Percentiles rank a stretch among this genome's conserved stretches.
phyloP scores from a whole-genome alignment of 2,888 invertebrate genomes.

The Philonicus albiceps region DNA sequence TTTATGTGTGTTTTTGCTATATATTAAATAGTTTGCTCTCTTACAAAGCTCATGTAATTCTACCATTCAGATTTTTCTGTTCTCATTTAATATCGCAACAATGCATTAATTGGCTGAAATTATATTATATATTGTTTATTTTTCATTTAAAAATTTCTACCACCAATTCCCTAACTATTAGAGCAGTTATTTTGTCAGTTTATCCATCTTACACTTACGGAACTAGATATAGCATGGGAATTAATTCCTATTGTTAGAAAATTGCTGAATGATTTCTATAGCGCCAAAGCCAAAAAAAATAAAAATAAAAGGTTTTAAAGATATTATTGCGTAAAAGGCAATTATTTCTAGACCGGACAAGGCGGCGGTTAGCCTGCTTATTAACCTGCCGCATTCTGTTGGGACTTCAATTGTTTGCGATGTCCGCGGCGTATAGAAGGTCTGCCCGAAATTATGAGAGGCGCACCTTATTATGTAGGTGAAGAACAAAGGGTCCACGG shows the following conservation, averaged over 20 bases:
- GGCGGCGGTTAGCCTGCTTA: background rate
- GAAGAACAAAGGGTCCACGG: constrained; percentile 11
- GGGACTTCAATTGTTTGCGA: background rate
- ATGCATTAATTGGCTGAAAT: too few species aligned
- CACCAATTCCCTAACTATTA: too few species aligned
- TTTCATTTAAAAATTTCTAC: too few species aligned
- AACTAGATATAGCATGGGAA: background rate
- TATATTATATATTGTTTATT: too few species aligned
- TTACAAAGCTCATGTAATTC: too few species aligned
- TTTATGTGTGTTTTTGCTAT: too few species aligned
- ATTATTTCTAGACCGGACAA: background rate
- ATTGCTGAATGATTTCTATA: background rate
- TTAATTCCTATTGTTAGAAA: background rate
- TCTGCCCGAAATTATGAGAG: constrained; percentile 20
- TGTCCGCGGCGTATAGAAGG: background rate
- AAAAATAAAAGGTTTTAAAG: background rate
- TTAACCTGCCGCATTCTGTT: background rate
- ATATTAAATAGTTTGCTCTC: too few species aligned
- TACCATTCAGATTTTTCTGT: too few species aligned
- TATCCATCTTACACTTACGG: background rate
- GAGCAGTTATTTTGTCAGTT: too few species aligned
- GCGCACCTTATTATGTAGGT: background rate
- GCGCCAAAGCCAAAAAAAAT: background rate
- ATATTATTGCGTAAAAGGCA: background rate
- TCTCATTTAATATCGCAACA: too few species aligned